Base-by-base conservation (phyloP, 2,888 invertebrate genomes). In the Clostera curtula region DNA sequence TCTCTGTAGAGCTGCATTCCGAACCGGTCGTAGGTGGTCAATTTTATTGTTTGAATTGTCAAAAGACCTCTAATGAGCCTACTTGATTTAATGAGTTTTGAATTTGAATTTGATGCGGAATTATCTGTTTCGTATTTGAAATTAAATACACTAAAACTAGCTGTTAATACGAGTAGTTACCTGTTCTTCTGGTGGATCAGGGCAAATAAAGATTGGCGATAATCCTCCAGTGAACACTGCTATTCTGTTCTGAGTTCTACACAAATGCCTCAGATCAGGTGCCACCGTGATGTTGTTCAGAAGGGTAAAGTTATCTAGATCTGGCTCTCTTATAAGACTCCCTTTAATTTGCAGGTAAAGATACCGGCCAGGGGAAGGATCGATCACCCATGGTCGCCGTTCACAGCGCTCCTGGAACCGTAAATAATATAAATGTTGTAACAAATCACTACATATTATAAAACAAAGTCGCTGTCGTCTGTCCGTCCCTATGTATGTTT, bases 271-370 rank as follows among this genome's bases (percentile, higher is more conserved):
- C 32, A 79, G 68, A 36, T 86, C 88, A 46, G 75, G 88, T 36
- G 71, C 85, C 42, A 83, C 87, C 19, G 85, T 89, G 46, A 85
- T 85, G 59, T 86, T 88, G 57, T 85, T 85, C 14, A 85, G 63
- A 22, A 87, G 77, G 1, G 82, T 82, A 31, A 82, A 80, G 51
- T 84, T 84, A 34, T 85, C 84, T 14, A 85, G 42, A 12, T 73
- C 71, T 0, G 84, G 84, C 34, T 85, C 85, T 11, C 70, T 72
- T 43, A 85, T 77, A 26, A 87, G 80, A 43, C 85, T 86, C 1
- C 93, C 94, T 37, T 88, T 87, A 35, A 92, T 86, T 61, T 93
- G 92, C 11, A 93, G 88, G 73, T 93, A 94, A 3, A 95, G 83
- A 56, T 90, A 95, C 40, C 90, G 90, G 23, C 89, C 90, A 5